These are phyloP conservation scores for Clarias pachynema DNA, from an alignment of 2,797 vertebrate genomes.

Conservation along the genomic window DNA sequence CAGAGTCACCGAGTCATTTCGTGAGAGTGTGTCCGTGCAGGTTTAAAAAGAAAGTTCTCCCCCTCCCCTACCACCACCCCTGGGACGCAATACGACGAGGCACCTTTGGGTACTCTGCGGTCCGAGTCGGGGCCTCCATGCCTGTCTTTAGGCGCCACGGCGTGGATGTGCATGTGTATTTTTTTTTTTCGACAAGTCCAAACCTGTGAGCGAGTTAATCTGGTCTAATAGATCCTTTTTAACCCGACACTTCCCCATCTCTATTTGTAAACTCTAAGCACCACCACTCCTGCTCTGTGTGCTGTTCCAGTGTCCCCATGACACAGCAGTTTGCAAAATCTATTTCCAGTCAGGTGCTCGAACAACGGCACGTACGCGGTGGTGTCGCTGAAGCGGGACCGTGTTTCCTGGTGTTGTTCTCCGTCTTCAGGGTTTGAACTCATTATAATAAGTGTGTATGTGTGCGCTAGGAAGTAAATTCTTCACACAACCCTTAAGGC, in stretches of 20 bases:
- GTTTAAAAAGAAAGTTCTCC: conserved; percentile 22
- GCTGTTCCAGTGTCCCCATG: neutral
- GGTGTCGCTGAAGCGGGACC: conserved; percentile 22
- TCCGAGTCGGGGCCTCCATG: conserved; percentile 14
- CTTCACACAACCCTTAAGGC: conserved; percentile 58
- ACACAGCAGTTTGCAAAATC: conserved; percentile 20
- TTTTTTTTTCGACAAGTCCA: neutral
- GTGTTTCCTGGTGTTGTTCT: conserved; percentile 45
- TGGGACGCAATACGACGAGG: conserved; percentile 38
- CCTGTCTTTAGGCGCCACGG: conserved; percentile 19
- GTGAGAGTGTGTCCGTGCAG: conserved; percentile 40
- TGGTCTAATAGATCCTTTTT: conserved; percentile 3
- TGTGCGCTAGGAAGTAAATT: conserved; percentile 46
- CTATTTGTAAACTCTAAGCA: neutral
- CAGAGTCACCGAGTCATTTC: conserved; percentile 49
- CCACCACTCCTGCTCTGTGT: neutral
- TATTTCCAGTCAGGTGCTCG: conserved; percentile 35
- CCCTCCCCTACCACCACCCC: no score
- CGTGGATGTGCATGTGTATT: neutral
- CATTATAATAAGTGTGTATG: conserved; percentile 38
- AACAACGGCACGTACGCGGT: conserved; percentile 14
- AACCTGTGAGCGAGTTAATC: conserved; percentile 17
- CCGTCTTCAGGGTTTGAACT: conserved; percentile 29
- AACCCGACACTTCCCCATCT: neutral
- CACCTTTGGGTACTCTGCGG: conserved; percentile 6